A percentile compares a stretch with the other conserved stretches of the same genome.
These are phyloP conservation scores for Fissipunctia ypsillon DNA, from an alignment of 2,888 invertebrate genomes.

Conservation along the genomic window DNA sequence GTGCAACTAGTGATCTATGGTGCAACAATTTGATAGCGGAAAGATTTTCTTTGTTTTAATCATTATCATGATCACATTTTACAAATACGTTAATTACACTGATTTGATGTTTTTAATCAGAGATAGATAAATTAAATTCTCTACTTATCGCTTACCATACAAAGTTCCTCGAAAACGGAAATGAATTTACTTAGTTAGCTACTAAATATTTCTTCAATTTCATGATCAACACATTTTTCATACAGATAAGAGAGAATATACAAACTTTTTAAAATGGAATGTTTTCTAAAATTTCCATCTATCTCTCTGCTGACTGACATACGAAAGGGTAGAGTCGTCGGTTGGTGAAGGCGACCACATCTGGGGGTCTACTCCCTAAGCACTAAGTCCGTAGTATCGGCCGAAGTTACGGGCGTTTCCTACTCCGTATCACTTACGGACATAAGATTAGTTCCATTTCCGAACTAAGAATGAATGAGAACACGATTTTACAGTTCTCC, in stretches of 20 bases:
- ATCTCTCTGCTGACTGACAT: too few species aligned
- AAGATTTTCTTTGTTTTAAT: constrained; percentile 1
- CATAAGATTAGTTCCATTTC: too few species aligned
- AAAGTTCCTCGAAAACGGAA: constrained; percentile 12
- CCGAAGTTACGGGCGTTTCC: too few species aligned
- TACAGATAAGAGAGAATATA: not conserved
- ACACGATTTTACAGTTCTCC: too few species aligned
- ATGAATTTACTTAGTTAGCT: not conserved
- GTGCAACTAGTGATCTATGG: too few species aligned
- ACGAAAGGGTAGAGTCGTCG: too few species aligned
- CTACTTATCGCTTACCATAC: not conserved
- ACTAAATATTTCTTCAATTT: not conserved
- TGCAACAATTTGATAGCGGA: constrained; percentile 4
- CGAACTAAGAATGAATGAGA: too few species aligned
- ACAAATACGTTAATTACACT: constrained; percentile 4
- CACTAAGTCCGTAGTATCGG: too few species aligned
- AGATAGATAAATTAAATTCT: constrained; percentile 20
- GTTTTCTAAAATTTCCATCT: too few species aligned
- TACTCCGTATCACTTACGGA: too few species aligned
- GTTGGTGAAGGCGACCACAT: not conserved
- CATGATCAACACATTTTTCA: not conserved
- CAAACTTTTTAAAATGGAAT: too few species aligned
- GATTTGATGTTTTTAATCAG: constrained; percentile 19
- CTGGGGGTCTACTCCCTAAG: too few species aligned
- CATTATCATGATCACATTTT: constrained; percentile 10